Percentiles rank a stretch among this genome's conserved stretches.
Evolutionary conservation across 2,797 vertebrate genomes (phyloP).

Genomic region (Helicolenus hilgendorfi): DNA sequence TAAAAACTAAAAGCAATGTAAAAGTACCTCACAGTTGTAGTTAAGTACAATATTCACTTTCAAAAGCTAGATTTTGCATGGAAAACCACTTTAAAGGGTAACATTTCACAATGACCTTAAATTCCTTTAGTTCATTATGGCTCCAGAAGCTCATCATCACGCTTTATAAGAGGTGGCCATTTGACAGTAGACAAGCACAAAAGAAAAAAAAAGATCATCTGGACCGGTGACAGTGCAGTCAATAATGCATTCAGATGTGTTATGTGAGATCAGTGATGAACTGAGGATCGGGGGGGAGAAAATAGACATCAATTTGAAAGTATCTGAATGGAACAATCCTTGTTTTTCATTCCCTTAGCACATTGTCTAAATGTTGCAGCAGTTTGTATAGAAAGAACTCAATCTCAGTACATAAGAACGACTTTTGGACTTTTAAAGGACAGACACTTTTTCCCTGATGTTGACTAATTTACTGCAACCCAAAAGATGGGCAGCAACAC

Average conservation of each 20-base stretch:
- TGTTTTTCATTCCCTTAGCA: neutral
- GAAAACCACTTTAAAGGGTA: too few relatives aligned
- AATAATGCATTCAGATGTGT: constrained; percentile 23
- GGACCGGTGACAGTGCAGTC: neutral
- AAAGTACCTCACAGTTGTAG: neutral
- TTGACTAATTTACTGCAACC: constrained; percentile 28
- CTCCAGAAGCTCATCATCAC: neutral
- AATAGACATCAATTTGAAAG: neutral
- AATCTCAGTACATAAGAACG: neutral
- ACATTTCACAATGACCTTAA: neutral
- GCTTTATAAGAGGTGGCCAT: neutral
- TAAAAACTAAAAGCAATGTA: neutral
- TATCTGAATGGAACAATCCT: neutral
- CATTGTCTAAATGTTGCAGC: neutral
- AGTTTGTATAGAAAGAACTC: neutral
- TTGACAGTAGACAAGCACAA: neutral
- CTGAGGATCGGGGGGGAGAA: neutral
- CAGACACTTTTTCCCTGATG: constrained; percentile 1
- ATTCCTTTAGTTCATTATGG: neutral
- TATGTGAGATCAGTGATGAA: neutral
- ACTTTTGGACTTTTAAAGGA: neutral
- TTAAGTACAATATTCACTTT: neutral
- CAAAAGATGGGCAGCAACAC: constrained; percentile 14
- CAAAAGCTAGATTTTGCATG: neutral
- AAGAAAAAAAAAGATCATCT: neutral